Conservation (phyloP, 2,113 vertebrate species). For the Shinisaurus crocodilurus region DNA sequence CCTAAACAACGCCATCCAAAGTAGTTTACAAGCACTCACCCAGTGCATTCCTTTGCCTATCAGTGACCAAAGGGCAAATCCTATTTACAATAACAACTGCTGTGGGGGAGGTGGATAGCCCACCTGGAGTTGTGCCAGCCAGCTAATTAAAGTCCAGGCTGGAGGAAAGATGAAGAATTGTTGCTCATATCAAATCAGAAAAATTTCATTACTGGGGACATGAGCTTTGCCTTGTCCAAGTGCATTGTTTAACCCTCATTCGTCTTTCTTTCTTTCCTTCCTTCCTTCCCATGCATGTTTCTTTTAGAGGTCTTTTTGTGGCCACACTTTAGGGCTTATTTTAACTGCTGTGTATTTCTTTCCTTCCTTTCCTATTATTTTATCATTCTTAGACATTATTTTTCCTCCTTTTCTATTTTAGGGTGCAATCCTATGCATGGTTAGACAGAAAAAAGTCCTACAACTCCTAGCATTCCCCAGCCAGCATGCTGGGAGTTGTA, state of each 20-base stretch:
- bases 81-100: conserved; percentile 2
- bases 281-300: not conserved
- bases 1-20: not conserved
- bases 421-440: not conserved
- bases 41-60: not conserved
- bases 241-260: not conserved
- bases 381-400: not conserved
- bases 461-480: no score
- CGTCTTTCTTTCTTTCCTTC: not conserved
- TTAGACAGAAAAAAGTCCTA: no score
- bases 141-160: conserved; percentile 25
- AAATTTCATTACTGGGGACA: conserved; percentile 15
- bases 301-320: not conserved
- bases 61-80: not conserved
- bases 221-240: conserved; percentile 30
- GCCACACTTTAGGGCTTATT: not conserved
- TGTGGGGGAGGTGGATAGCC: not conserved
- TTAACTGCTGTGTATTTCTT: not conserved
- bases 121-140: conserved; percentile 8
- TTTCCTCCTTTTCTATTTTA: not conserved
- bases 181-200: conserved; percentile 30
- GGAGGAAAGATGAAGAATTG: not conserved
- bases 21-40: not conserved
- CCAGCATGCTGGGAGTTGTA: no score
- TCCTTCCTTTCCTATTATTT: not conserved